Evolutionary conservation across 2,113 vertebrate species (phyloP), one percentile per base, ranked within the genome.

Genomic region (Erpornis zantholeuca): DNA sequence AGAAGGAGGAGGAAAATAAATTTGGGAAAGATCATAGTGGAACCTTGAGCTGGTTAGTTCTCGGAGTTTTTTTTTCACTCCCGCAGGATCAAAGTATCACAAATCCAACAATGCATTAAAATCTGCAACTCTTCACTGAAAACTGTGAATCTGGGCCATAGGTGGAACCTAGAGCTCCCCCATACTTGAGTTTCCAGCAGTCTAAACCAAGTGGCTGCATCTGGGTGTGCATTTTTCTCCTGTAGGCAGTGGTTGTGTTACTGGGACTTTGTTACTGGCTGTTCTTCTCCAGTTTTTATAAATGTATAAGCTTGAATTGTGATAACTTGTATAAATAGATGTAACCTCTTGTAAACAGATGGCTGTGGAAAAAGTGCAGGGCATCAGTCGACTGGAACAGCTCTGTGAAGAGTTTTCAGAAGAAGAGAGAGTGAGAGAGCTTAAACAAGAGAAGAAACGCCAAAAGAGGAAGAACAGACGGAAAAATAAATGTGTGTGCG

Each of bases 371-470:
- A 99, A 99, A 97, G 99, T 99, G 95, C 99, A 99, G 97, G 99
- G 99, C 49, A 99, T 99, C 94, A 99, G 99, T 96, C 98, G 99
- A 20, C 92, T 99, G 78, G 99, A 99, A 95, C 99, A 99, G 97
- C 98, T 99, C 89, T 99, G 99, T 28, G 99, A 99, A 94, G 99
- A 99, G 85, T 98, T 99, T 77, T 99, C 99, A 15, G 99, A 99
- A 97, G 99, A 99, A 82, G 99, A 99, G 96, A 97, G 99, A 84
- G 99, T 99, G 78, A 98, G 99, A 96, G 99, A 99, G 95, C 98
- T 99, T 18, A 99, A 99, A 88, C 99, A 99, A 94, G 99, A 99
- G 98, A 99, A 99, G 97, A 99, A 99, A 92, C 98, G 99, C 73
- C 99, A 99, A 94, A 99, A 99, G 86, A 97, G 99, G 35, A 99